Evolutionary conservation across 2,888 invertebrate genomes (phyloP).

Genomic region (Acrocera orbiculus): DNA sequence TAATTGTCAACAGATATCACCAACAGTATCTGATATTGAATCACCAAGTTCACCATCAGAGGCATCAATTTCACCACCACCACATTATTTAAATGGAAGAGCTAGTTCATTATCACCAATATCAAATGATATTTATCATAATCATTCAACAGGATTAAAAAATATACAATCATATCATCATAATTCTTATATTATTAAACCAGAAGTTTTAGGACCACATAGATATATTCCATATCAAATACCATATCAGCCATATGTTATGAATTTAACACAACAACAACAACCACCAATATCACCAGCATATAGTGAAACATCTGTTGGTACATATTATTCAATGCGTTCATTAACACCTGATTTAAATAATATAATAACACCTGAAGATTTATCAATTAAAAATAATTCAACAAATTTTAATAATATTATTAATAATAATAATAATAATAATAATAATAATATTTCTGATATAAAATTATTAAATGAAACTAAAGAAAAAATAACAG

Average conservation of each 20-base stretch:
- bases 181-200: slow-evolving; percentile 7
- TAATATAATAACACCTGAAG: slow-evolving; percentile 28
- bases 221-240: slow-evolving; percentile 23
- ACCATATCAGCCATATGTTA: slow-evolving; percentile 16
- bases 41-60: slow-evolving; percentile 28
- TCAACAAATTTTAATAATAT: not conserved
- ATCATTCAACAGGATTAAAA: slow-evolving; percentile 23
- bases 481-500: slow-evolving; percentile 24
- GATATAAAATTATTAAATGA: slow-evolving; percentile 2
- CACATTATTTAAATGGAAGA: slow-evolving; percentile 27
- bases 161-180: slow-evolving; percentile 12
- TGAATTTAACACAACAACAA: slow-evolving; percentile 10
- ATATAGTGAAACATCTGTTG: slow-evolving; percentile 26
- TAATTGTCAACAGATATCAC: slow-evolving; percentile 21
- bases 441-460: not conserved
- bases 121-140: slow-evolving; percentile 24
- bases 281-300: slow-evolving; percentile 30
- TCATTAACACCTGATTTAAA: slow-evolving; percentile 30
- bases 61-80: slow-evolving; percentile 28
- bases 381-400: slow-evolving; percentile 25
- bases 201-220: slow-evolving; percentile 12
- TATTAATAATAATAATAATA: not conserved
- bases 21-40: slow-evolving; percentile 22
- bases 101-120: slow-evolving; percentile 29
- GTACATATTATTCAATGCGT: slow-evolving; percentile 29